Conservation (phyloP, 2,888 invertebrate species). For the Anticlea derivata region DNA sequence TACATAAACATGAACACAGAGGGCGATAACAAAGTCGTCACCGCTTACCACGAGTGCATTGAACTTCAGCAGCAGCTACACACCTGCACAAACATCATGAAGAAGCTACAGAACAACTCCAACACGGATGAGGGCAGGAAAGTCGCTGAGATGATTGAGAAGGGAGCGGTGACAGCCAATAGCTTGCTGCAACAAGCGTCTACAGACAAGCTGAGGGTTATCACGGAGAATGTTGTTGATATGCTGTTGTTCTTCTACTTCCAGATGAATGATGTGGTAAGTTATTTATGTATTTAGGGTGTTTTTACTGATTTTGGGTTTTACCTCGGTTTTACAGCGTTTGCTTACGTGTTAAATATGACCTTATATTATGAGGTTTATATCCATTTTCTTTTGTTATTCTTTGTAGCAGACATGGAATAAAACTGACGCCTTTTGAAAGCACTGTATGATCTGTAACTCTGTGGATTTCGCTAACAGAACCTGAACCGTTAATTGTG, state of each 20-base stretch:
- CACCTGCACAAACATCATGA: conserved; percentile 90
- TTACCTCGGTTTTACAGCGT: too few relatives aligned
- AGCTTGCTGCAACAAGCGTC: conserved; percentile 85
- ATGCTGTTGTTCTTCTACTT: conserved; percentile 89
- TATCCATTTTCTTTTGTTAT: too few relatives aligned
- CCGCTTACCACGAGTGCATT: conserved; percentile 89
- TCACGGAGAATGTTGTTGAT: conserved; percentile 92
- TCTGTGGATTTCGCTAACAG: too few relatives aligned
- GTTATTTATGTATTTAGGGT: too few relatives aligned
- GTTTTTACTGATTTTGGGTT: too few relatives aligned
- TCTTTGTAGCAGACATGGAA: too few relatives aligned
- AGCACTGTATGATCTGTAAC: too few relatives aligned
- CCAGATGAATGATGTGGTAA: conserved; percentile 69
- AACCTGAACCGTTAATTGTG: too few relatives aligned
- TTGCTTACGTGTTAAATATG: too few relatives aligned
- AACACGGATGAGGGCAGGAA: conserved; percentile 64
- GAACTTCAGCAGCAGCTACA: conserved; percentile 95
- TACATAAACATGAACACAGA: conserved; percentile 88
- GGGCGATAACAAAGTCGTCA: conserved; percentile 79
- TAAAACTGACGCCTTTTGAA: too few relatives aligned
- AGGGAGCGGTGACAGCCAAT: conserved; percentile 62
- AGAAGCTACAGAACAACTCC: conserved; percentile 86
- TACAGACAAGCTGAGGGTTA: conserved; percentile 92
- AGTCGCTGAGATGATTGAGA: conserved; percentile 58
- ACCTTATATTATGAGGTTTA: too few relatives aligned